Base-by-base conservation (phyloP, 1,140 invertebrate species). In the Metaphire vulgaris region DNA sequence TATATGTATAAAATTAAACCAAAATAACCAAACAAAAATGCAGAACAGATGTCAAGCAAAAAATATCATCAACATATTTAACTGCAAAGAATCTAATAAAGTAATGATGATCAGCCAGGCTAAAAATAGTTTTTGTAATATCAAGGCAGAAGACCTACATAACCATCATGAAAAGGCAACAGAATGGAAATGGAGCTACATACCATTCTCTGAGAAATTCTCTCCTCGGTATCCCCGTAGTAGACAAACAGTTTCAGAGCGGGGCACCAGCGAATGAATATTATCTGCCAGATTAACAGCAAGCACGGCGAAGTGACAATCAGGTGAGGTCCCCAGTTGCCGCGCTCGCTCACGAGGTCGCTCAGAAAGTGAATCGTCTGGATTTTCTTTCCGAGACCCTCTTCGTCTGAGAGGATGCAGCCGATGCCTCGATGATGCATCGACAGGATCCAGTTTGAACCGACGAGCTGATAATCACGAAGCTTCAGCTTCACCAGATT, bases 321-420 rank as follows among this genome's bases (percentile, higher is more conserved):
- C 41, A 56, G 41, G 41, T 56, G 41, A 56, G 41, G 41, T 56
- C 41, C 41, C 41, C 41, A 56, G 41, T 56, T 56, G 41, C 41
- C 41, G 6, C 21, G 41, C 21, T 56, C 41, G 21, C 41, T 56
- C 6, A 21, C 41, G 21, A 56, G 41, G 21, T 21, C 21, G 41
- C 41, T 56, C 41, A 56, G 41, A 21, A 56, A 56, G 41, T 56
- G 41, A 21, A 56, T 56, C 41, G 41, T 21, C 41, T 56, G 41
- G 41, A 56, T 21, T 56, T 56, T 56, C 41, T 56, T 56, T 56
- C 41, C 41, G 21, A 56, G 41, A 12, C 41, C 41, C 41, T 56
- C 21, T 56, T 56, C 41, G 21, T 56, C 41, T 6, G 41, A 56
- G 21, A 56, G 41, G 6, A 56, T 56, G 41, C 41, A 56, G 6